phyloP scores from a whole-genome alignment of 2,888 invertebrate genomes.

The Sclerodermus sp. region DNA sequence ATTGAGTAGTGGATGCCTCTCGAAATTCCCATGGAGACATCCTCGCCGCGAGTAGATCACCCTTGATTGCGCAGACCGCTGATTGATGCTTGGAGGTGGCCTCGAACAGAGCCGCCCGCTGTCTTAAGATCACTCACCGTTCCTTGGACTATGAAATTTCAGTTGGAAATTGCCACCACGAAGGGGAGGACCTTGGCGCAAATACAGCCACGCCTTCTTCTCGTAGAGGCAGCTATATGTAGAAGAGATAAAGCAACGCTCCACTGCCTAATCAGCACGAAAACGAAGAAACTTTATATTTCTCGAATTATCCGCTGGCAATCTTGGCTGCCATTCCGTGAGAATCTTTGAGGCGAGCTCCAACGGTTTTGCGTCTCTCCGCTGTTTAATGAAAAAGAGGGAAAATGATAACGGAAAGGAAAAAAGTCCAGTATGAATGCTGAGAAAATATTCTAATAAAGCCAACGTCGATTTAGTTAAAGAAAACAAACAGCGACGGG shows the following conservation, averaged over 20 bases:
- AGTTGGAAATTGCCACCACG: conserved; percentile 17
- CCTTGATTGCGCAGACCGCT: conserved; percentile 33
- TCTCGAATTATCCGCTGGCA: too few species aligned
- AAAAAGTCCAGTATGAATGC: too few species aligned
- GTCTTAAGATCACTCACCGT: conserved; percentile 32
- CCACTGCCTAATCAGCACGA: too few species aligned
- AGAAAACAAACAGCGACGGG: conserved; percentile 37
- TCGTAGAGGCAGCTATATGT: not conserved
- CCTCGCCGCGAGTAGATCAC: conserved; percentile 27
- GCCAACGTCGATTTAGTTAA: conserved; percentile 34
- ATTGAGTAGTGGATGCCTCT: conserved; percentile 41
- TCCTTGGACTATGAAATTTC: conserved; percentile 34
- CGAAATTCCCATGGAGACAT: conserved; percentile 42
- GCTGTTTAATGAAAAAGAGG: too few species aligned
- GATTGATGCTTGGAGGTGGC: conserved; percentile 37
- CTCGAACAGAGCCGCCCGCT: conserved; percentile 13
- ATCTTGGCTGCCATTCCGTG: too few species aligned
- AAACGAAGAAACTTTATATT: too few species aligned
- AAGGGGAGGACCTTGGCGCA: conserved; percentile 6
- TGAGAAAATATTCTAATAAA: conserved; percentile 7
- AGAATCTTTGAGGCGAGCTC: too few species aligned
- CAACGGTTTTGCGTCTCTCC: too few species aligned
- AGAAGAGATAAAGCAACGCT: not conserved
- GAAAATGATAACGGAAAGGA: too few species aligned
- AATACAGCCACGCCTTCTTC: conserved; percentile 6